Conservation (phyloP, 2,113 vertebrate genomes). For the Gallinago media region DNA sequence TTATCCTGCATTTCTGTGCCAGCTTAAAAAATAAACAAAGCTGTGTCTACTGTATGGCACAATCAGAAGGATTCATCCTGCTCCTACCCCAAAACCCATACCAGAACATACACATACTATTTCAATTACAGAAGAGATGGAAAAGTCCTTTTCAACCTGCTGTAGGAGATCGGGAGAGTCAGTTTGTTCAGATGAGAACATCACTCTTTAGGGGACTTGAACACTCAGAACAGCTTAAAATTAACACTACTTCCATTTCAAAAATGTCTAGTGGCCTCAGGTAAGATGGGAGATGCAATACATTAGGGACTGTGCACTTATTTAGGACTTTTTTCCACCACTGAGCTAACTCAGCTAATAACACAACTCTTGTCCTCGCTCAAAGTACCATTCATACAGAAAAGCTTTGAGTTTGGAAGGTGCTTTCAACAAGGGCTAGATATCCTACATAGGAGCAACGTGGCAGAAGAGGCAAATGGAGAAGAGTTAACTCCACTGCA, state of each 20-base stretch:
- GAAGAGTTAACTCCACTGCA: background rate
- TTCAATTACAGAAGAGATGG: background rate
- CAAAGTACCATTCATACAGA: background rate
- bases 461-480: background rate
- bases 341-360: background rate
- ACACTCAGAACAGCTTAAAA: background rate
- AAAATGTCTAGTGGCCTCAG: background rate
- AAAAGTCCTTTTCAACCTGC: background rate
- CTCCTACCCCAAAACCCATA: background rate
- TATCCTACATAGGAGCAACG: accelerated
- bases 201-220: background rate
- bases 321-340: background rate
- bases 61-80: background rate
- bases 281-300: background rate
- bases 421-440: background rate
- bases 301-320: background rate
- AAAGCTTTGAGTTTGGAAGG: background rate
- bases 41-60: slow-evolving; percentile 10
- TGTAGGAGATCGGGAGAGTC: background rate
- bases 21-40: slow-evolving; percentile 50
- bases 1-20: slow-evolving; percentile 1
- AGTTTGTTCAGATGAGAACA: background rate
- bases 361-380: accelerated
- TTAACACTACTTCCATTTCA: background rate
- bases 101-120: background rate